Evolutionary conservation across 2,888 invertebrate genomes (phyloP).

Genomic region (Deilephila porcellus): DNA sequence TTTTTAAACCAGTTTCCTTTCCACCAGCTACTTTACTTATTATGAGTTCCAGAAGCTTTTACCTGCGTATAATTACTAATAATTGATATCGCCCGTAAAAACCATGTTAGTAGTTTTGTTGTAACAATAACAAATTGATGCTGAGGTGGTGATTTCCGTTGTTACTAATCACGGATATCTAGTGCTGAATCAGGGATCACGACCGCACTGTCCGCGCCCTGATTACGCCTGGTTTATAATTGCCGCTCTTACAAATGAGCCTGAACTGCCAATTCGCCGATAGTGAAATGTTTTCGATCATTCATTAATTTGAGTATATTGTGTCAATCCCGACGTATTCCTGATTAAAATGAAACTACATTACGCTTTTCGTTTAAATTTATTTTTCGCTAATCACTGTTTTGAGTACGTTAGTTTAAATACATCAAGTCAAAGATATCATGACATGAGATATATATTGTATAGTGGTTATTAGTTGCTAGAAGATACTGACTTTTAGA

Average conservation of each 20-base stretch:
- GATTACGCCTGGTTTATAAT: conserved; percentile 79
- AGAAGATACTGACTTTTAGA: neutral
- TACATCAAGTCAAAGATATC: too few relatives aligned
- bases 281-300: conserved; percentile 75
- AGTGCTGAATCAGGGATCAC: conserved; percentile 48
- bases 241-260: conserved; percentile 79
- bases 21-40: too few relatives aligned
- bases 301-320: conserved; percentile 82
- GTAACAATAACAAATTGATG: conserved; percentile 33
- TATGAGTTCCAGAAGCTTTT: too few relatives aligned
- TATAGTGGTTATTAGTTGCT: neutral
- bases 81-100: too few relatives aligned
- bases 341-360: conserved; percentile 61
- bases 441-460: too few relatives aligned
- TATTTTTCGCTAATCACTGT: neutral
- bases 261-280: conserved; percentile 67
- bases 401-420: neutral
- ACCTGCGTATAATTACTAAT: too few relatives aligned
- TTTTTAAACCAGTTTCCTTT: too few relatives aligned
- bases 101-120: conserved; percentile 29
- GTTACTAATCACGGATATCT: conserved; percentile 45
- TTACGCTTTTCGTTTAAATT: neutral
- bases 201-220: conserved; percentile 62
- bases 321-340: conserved; percentile 71
- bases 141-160: conserved; percentile 40